Evolutionary conservation across 2,113 vertebrate genomes (phyloP).

Genomic region (Carollia perspicillata): DNA sequence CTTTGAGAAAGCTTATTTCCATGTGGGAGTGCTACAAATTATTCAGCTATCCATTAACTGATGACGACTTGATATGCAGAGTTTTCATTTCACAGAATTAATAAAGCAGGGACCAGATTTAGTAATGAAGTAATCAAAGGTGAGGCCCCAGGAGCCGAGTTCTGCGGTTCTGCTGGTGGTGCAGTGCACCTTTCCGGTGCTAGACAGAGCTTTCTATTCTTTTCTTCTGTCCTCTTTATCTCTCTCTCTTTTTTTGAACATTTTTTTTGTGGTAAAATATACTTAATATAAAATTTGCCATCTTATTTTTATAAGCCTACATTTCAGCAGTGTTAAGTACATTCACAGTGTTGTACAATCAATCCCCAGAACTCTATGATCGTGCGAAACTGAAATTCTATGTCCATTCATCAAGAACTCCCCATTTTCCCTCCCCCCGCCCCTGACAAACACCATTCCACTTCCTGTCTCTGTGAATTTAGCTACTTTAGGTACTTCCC

Average conservation of each 20-base stretch:
- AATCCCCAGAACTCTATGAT: not conserved
- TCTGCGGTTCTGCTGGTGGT: slow-evolving; percentile 35
- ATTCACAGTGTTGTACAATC: not conserved
- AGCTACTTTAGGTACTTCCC: not conserved
- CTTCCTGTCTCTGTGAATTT: not conserved
- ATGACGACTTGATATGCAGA: slow-evolving; percentile 43
- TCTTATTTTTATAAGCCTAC: not conserved
- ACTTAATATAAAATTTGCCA: not conserved
- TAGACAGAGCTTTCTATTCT: not conserved
- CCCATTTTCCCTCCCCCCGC: not conserved
- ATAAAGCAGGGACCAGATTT: slow-evolving; percentile 61
- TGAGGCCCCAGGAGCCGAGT: not conserved
- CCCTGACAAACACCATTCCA: not conserved
- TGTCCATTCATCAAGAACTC: not conserved
- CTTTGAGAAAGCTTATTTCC: slow-evolving; percentile 36
- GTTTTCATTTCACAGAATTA: slow-evolving; percentile 62
- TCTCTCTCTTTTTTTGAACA: not conserved
- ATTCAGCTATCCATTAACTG: slow-evolving; percentile 46
- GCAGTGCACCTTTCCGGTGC: not conserved
- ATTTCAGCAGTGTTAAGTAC: not conserved
- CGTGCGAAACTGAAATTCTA: not conserved
- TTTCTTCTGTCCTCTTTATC: not conserved
- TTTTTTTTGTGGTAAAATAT: not conserved
- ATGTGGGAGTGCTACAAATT: slow-evolving; percentile 2
- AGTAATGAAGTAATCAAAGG: slow-evolving; percentile 54